A percentile compares a stretch with the other conserved stretches of the same genome.
phyloP scores from a whole-genome alignment of 2,888 invertebrate species.

The Cephonodes hylas region DNA sequence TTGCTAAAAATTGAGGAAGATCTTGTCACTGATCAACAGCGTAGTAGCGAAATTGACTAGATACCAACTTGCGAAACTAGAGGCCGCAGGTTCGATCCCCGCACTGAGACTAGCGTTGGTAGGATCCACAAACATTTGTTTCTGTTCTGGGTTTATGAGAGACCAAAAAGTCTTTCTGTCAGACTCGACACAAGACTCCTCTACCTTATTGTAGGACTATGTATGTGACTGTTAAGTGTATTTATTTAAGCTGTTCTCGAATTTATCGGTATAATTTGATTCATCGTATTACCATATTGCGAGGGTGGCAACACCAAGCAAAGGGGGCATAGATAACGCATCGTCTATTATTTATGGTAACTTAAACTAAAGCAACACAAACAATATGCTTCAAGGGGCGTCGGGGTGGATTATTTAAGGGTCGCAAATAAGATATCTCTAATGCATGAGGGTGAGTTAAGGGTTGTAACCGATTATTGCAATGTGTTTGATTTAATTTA shows the following conservation, averaged over 20 bases:
- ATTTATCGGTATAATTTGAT: background rate
- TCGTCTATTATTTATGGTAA: conserved; percentile 61
- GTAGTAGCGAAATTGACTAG: too few relatives aligned
- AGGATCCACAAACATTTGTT: too few relatives aligned
- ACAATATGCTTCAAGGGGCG: conserved; percentile 67
- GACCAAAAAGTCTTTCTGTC: too few relatives aligned
- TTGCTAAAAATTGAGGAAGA: too few relatives aligned
- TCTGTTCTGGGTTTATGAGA: too few relatives aligned
- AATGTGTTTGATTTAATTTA: background rate
- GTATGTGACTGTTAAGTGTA: background rate
- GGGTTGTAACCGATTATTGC: conserved; percentile 2
- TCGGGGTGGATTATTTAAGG: conserved; percentile 17
- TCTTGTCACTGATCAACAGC: too few relatives aligned
- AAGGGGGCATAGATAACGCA: conserved; percentile 33
- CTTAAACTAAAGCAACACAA: conserved; percentile 65
- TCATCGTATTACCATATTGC: conserved; percentile 35
- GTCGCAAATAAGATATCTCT: conserved; percentile 10
- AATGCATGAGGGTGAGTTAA: background rate
- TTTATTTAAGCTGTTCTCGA: background rate
- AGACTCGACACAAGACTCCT: too few relatives aligned
- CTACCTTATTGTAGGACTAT: too few relatives aligned
- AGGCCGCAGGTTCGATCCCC: too few relatives aligned
- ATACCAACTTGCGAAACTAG: too few relatives aligned
- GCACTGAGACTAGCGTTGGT: too few relatives aligned
- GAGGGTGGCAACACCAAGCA: conserved; percentile 21